Conservation (phyloP, 2,113 vertebrate genomes). For the Caranx melampygus region DNA sequence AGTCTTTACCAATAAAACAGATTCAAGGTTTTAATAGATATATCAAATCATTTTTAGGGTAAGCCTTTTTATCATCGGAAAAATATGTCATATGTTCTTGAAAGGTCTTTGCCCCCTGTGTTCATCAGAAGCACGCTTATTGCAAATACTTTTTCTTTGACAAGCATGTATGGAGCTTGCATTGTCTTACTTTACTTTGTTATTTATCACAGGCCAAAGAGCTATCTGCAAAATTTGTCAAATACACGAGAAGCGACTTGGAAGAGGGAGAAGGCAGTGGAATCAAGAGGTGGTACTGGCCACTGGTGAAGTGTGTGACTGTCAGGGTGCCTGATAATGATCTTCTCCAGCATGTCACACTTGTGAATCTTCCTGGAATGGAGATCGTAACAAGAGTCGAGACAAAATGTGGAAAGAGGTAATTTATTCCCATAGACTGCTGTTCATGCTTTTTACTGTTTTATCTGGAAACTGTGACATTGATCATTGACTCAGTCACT, state of each 20-base stretch:
- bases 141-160: too few relatives aligned
- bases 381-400: slow-evolving; percentile 67
- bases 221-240: slow-evolving; percentile 27
- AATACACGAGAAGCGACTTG: slow-evolving; percentile 46
- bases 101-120: too few relatives aligned
- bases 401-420: slow-evolving; percentile 68
- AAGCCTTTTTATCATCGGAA: too few relatives aligned
- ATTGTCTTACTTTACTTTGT: background rate
- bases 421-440: background rate
- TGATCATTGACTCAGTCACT: background rate
- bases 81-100: too few relatives aligned
- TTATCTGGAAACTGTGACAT: background rate
- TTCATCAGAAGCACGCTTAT: too few relatives aligned
- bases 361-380: slow-evolving; percentile 73
- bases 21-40: too few relatives aligned
- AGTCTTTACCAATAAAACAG: too few relatives aligned
- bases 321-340: slow-evolving; percentile 46
- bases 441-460: background rate
- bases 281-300: slow-evolving; percentile 51
- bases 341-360: slow-evolving; percentile 56
- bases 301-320: slow-evolving; percentile 70
- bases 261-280: background rate
- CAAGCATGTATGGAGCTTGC: too few relatives aligned
- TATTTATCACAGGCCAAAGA: slow-evolving; percentile 47
- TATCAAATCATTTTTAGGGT: too few relatives aligned